These are phyloP conservation scores for Clarias magur DNA, from an alignment of 2,113 vertebrate species.

Conservation along the genomic window DNA sequence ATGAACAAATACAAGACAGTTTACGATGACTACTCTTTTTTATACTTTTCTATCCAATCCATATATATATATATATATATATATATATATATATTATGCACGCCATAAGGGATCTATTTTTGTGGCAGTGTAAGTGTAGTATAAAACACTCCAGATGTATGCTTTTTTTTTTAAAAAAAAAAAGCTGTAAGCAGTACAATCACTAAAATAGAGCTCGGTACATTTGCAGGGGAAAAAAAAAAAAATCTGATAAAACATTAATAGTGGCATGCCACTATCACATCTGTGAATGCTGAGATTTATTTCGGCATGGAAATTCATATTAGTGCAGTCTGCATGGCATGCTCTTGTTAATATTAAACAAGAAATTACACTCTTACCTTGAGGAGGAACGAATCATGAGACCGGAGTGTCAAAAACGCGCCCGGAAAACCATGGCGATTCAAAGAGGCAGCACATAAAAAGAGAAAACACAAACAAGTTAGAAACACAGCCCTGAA, in stretches of 20 bases:
- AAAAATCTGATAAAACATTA: background rate
- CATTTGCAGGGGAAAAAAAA: background rate
- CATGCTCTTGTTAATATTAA: background rate
- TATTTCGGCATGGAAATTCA: background rate
- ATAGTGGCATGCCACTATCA: background rate
- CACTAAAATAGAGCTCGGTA: background rate
- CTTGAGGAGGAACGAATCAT: conserved; percentile 52
- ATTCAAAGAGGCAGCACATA: background rate
- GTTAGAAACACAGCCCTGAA: conserved; percentile 12
- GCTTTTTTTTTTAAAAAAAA: background rate
- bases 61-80: background rate
- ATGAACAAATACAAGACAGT: background rate
- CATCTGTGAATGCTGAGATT: background rate
- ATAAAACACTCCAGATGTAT: background rate
- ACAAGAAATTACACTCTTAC: conserved; percentile 59
- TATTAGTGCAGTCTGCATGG: background rate
- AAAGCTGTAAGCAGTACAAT: background rate
- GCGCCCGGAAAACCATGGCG: background rate
- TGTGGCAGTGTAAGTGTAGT: background rate
- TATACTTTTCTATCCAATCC: background rate
- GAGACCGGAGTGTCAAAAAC: conserved; percentile 10
- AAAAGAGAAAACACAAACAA: background rate
- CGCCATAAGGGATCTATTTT: background rate
- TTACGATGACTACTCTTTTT: background rate
- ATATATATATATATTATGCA: background rate